Base-by-base conservation (phyloP, 2,113 vertebrate genomes). In the Heterotilapia buettikoferi region DNA sequence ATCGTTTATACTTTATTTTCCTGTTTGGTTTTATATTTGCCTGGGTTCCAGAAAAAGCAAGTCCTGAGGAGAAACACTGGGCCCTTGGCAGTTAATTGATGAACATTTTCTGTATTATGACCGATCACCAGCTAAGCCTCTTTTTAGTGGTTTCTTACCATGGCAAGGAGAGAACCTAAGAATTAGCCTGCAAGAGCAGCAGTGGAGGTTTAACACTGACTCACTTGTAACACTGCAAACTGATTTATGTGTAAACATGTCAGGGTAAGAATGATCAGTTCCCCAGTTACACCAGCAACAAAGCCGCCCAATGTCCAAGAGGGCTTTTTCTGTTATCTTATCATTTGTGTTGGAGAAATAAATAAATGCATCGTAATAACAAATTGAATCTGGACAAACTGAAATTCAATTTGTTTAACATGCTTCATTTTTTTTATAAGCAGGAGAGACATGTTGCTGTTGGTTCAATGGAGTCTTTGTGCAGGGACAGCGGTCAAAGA, bases 301-400 rank as follows among this genome's bases (percentile, higher is more conserved):
- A 92, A 85, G 82, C 11, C n/a, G 6, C 31, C 18, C 13, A 47
- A 81, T 83, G 53, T 85, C 19, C 18, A 21, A 2, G 63, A 40
- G 40, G 54, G 54, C 12, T 81, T 86, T 82, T 78, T n/a, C 40
- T 31, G 14, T 53, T 33, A 26, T 86, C 56, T 90, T 73, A 82
- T 83, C 54, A 50, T 66, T 84, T 9, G 2, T 19, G 45, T 84
- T 63, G 92, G 68, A 93, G 82, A 24, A 50, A 79, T 19, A 83
- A 80, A 82, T 36, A 66, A 89, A 87, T 82, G 33, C 43, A 90
- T 36, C 14, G 16, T 57, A 31, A 87, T 86, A 71, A 85, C 71
- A 61, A 92, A 92, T 86, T 91, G 31, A 80, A 94, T 93, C 90
- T 92, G 40, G 82, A 81, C 54, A 59, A 16, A n/a, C 2, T 18